A percentile compares a stretch with the other conserved stretches of the same genome.
These are phyloP conservation scores for Papilio xuthus DNA, from an alignment of 1,140 invertebrate species.

Conservation along the genomic window DNA sequence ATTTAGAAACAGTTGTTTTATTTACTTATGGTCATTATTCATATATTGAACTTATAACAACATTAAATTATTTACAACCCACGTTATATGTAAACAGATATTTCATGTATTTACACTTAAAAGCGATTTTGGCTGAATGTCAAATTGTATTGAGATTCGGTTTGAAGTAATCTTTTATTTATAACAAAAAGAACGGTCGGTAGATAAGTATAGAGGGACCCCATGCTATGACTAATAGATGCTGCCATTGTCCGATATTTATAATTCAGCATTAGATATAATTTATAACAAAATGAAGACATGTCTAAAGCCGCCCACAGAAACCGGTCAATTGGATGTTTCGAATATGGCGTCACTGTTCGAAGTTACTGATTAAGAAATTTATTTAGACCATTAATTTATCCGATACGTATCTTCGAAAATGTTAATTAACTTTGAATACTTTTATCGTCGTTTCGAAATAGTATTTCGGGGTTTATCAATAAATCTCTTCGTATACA, in stretches of 20 bases:
- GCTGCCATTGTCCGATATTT: slow-evolving; percentile 53
- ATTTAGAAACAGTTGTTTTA: neutral
- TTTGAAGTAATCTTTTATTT: slow-evolving; percentile 62
- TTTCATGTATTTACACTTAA: slow-evolving; percentile 14
- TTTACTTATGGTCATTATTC: neutral
- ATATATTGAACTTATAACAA: neutral
- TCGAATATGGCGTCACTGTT: slow-evolving; percentile 51
- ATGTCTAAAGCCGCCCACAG: slow-evolving; percentile 60
- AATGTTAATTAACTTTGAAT: slow-evolving; percentile 43
- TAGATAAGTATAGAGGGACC: slow-evolving; percentile 59
- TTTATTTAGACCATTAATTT: slow-evolving; percentile 54
- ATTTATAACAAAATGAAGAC: slow-evolving; percentile 73
- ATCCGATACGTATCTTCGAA: slow-evolving; percentile 42
- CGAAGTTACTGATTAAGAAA: slow-evolving; percentile 58
- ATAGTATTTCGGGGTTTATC: slow-evolving; percentile 4
- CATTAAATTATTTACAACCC: slow-evolving; percentile 24
- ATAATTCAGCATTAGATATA: slow-evolving; percentile 66
- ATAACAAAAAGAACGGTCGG: slow-evolving; percentile 51
- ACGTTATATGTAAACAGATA: slow-evolving; percentile 23
- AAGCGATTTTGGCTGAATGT: slow-evolving; percentile 20
- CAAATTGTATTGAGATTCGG: slow-evolving; percentile 49
- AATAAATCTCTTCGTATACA: slow-evolving; percentile 13
- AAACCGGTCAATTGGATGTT: slow-evolving; percentile 56
- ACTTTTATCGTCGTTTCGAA: slow-evolving; percentile 31
- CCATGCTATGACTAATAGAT: slow-evolving; percentile 71